Base-by-base conservation (phyloP, 2,797 vertebrate genomes). In the Mormyrus hasselquistii region DNA sequence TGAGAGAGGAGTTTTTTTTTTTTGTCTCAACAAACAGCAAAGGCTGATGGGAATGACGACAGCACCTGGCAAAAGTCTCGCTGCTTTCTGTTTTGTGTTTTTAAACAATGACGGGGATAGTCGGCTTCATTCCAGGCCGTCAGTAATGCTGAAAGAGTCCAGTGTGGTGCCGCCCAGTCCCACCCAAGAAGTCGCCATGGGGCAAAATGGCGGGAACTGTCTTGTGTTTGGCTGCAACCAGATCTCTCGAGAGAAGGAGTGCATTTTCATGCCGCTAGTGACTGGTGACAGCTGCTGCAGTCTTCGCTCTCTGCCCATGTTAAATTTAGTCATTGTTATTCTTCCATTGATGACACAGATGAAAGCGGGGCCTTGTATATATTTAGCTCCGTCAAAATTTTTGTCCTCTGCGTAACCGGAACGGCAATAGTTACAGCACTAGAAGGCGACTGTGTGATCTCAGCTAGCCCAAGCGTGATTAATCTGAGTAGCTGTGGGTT, bases 321-420 rank as follows among this genome's bases (percentile, higher is more conserved):
- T 92, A 89, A 89, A 89, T 91, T 90, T 91, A 91, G 89, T 49
- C 52, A 59, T 69, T 88, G 91, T 90, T 86, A 91, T 90, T 90
- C n/a, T n/a, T 89, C 79, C 79, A 89, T 41, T 82, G 41, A 65
- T 88, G 88, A 89, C 62, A 41, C 10, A 38, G 41, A 2, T 47
- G 86, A 89, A 79, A 52, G 52, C 25, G 8, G 41, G n/a, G 5
- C 25, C 25, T 38, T 41, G n/a, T 41, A 3, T 69, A 76, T 38
- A 79, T 79, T 79, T 79, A 79, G 73, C 5, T 7, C 29, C 29
- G 29, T 38, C 29, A 0, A 34, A 73, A 73, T 73, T 73, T 16
- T 73, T 79, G 73, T n/a, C 16, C 14, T n/a, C 4, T 8, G 34
- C 16, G 38, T 79, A 79, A 79, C 34, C 34, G 47, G 38, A 79